A percentile compares a stretch with the other conserved stretches of the same genome.
Conservation (phyloP, 1,140 invertebrate species). For the Drosophila repletoides region DNA sequence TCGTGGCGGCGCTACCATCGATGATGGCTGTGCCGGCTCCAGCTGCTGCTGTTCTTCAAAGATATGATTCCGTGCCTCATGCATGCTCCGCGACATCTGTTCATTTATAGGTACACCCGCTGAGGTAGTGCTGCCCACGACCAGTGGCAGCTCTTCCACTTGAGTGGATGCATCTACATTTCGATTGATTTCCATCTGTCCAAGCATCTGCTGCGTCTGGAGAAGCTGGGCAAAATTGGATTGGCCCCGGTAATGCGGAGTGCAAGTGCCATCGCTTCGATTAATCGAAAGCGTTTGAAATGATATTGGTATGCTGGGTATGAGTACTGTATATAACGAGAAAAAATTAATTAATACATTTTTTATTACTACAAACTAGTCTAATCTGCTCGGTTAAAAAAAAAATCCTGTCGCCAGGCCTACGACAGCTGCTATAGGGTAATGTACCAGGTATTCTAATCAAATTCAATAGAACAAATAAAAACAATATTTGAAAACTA, state of each 20-base stretch:
- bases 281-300: slow-evolving; percentile 92
- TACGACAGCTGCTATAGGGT: no score
- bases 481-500: no score
- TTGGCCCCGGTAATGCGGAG: slow-evolving; percentile 89
- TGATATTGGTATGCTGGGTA: slow-evolving; percentile 73
- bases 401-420: no score
- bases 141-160: slow-evolving; percentile 20
- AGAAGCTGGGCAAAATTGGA: slow-evolving; percentile 85
- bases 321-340: slow-evolving; percentile 44
- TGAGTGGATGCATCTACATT: slow-evolving; percentile 61
- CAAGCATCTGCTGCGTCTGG: slow-evolving; percentile 46
- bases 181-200: slow-evolving; percentile 68
- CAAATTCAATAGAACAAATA: no score
- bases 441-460: no score
- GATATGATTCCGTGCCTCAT: slow-evolving; percentile 78
- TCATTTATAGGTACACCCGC: slow-evolving; percentile 69
- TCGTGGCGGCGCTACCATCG: background rate
- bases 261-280: slow-evolving; percentile 91
- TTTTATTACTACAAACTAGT: no score
- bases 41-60: slow-evolving; percentile 68
- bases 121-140: slow-evolving; percentile 18
- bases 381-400: no score
- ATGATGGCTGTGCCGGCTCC: background rate
- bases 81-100: slow-evolving; percentile 81
- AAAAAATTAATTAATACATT: background rate